Evolutionary conservation across 2,888 invertebrate species (phyloP).

Genomic region (Argyra leucocephala): DNA sequence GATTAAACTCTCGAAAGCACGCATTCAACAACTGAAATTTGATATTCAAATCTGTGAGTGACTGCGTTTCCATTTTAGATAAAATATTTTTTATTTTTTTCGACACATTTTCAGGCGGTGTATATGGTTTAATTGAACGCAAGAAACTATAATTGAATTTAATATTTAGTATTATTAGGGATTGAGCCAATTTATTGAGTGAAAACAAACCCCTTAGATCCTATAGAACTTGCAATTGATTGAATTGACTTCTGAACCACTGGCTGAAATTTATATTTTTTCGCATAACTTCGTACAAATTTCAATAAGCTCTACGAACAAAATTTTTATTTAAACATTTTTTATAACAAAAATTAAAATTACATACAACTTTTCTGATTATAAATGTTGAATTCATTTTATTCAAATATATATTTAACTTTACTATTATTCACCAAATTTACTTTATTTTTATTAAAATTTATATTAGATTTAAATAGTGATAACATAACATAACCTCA

Average conservation of each 20-base stretch:
- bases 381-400: too few species aligned
- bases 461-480: too few species aligned
- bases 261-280: background rate
- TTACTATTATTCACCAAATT: too few species aligned
- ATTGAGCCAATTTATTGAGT: too few species aligned
- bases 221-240: background rate
- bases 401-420: too few species aligned
- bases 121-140: slow-evolving; percentile 63
- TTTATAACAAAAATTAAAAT: too few species aligned
- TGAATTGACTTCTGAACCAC: background rate
- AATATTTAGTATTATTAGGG: background rate
- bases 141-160: slow-evolving; percentile 53
- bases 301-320: background rate
- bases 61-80: slow-evolving; percentile 27
- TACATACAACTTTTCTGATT: background rate
- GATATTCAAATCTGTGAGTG: slow-evolving; percentile 28
- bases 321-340: too few species aligned
- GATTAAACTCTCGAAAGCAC: slow-evolving; percentile 62
- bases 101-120: slow-evolving; percentile 57
- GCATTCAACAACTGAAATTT: slow-evolving; percentile 63
- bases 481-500: too few species aligned
- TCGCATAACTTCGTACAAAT: background rate
- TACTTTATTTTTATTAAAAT: too few species aligned
- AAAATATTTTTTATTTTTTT: slow-evolving; percentile 51
- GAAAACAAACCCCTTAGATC: background rate